Percentiles rank a stretch among this genome's conserved stretches.
Conservation (phyloP, 2,113 vertebrate species). For the human (Homo sapiens) region GRCh38 chr6:144835501-144836000, state of each 20-base stretch:
- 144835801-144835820: constrained; percentile 97
- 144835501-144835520: background rate
- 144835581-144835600: background rate
- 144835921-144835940: constrained; percentile 98
- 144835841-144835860: constrained; percentile 97
- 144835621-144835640: background rate
- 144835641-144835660: background rate
- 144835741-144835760: background rate
- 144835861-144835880: constrained; percentile 97
- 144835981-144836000: fast-evolving
- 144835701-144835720: background rate
- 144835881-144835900: constrained; percentile 94
- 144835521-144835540: background rate
- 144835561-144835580: background rate
- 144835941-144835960: background rate
- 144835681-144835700: background rate
- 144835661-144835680: background rate
- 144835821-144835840: constrained; percentile 93
- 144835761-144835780: constrained; percentile 80
- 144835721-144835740: background rate
- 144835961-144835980: background rate
- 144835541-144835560: background rate
- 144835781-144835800: constrained; percentile 98
- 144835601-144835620: background rate
- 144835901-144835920: constrained; percentile 93